Percentiles rank a stretch among this genome's conserved stretches.
phyloP scores from a whole-genome alignment of 2,797 vertebrate species.

The Euthynnus affinis region DNA sequence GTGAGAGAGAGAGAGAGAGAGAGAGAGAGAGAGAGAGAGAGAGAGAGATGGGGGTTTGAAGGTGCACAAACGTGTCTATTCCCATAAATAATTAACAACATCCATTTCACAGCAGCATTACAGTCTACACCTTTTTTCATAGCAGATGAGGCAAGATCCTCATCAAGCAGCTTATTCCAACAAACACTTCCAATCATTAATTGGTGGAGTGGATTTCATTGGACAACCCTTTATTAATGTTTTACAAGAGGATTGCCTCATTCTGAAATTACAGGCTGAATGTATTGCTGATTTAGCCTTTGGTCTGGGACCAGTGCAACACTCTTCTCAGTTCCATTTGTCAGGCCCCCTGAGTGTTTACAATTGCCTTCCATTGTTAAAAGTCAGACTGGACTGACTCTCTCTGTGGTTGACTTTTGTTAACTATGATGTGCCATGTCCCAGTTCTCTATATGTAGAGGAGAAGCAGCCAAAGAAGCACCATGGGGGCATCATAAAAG shows the following conservation, averaged over 20 bases:
- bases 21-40: neutral
- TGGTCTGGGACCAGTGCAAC: slow-evolving; percentile 32
- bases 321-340: slow-evolving; percentile 44
- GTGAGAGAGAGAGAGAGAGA: neutral
- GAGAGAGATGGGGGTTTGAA: slow-evolving; percentile 22
- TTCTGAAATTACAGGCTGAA: slow-evolving; percentile 62
- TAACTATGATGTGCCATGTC: slow-evolving; percentile 66
- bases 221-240: slow-evolving; percentile 64
- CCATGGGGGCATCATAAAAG: slow-evolving; percentile 74
- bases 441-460: slow-evolving; percentile 42
- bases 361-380: slow-evolving; percentile 69
- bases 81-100: slow-evolving; percentile 55
- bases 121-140: slow-evolving; percentile 24
- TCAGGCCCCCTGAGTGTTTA: slow-evolving; percentile 72
- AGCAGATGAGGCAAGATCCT: slow-evolving; percentile 52
- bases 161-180: slow-evolving; percentile 34
- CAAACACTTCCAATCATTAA: slow-evolving; percentile 67
- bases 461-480: slow-evolving; percentile 61
- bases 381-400: slow-evolving; percentile 58
- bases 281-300: slow-evolving; percentile 57
- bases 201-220: slow-evolving; percentile 60
- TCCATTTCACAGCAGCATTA: slow-evolving; percentile 45
- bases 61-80: slow-evolving; percentile 48
- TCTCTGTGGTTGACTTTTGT: slow-evolving; percentile 68
- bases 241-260: slow-evolving; percentile 69